Evolutionary conservation across 1,140 invertebrate genomes (phyloP), one percentile per base, ranked within the genome.

Genomic region (Hermetia illucens): DNA sequence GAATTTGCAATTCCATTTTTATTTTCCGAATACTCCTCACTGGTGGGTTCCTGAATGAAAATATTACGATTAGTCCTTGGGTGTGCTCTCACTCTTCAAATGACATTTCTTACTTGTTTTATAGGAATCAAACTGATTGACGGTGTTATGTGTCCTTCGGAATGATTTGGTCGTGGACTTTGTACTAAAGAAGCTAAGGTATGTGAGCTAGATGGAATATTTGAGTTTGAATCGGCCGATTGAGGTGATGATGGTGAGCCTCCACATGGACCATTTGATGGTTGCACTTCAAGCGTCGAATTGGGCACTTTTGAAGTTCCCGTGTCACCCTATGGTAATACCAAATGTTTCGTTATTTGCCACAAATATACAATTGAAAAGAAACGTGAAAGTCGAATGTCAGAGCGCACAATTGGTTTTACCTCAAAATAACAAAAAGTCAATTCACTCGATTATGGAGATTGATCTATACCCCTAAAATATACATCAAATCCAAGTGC

Each of bases 91-190:
- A n/a, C n/a, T n/a, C n/a, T n/a, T n/a, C n/a, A n/a, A n/a, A n/a
- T n/a, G n/a, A n/a, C n/a, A n/a, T n/a, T n/a, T 44, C 48, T 50
- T 51, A 70, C 82, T 66, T 85, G 82, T 58, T 86, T 85, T 42
- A 85, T 85, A 33, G 81, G 82, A 63, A 86, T 86, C n/a, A 85
- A 60, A 15, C 80, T 84, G 43, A 85, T 84, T 13, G 82, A 84
- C 6, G 82, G 82, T 44, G 80, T 85, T 47, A 84, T 82, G 53
- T 65, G 74, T 38, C 64, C 66, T 50, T 69, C 66, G 38, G 53
- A 48, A 27, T 53, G 55, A 33, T 56, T n/a, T n/a, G n/a, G n/a
- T n/a, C n/a, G n/a, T n/a, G n/a, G n/a, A n/a, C n/a, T n/a, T n/a
- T n/a, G n/a, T n/a, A 41, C 55, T 53, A 21, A 13, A 27, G 24